These are phyloP conservation scores for Cephus nigrinus DNA, from an alignment of 2,888 invertebrate species.

Conservation along the genomic window DNA sequence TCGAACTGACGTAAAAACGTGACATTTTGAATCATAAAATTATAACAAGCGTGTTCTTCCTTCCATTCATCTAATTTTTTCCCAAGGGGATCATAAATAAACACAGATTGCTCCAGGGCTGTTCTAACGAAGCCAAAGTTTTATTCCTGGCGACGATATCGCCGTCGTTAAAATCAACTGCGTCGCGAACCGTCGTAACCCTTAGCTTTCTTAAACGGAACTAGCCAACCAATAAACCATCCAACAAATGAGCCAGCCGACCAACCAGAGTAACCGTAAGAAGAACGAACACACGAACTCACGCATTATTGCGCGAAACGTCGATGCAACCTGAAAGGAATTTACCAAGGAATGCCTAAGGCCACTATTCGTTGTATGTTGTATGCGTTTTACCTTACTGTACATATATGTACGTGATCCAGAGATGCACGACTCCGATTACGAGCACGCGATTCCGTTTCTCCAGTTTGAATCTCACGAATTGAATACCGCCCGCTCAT, in stretches of 20 bases:
- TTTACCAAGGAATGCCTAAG: conserved; percentile 42
- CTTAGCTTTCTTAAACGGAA: not conserved
- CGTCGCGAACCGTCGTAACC: not conserved
- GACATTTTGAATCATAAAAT: not conserved
- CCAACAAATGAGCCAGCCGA: not conserved
- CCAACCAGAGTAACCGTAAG: not conserved
- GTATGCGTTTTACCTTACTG: not conserved
- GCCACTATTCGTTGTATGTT: conserved; percentile 9
- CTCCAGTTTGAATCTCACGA: not conserved
- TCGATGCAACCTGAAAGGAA: conserved; percentile 23
- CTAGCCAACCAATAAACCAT: not conserved
- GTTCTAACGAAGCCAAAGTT: not conserved
- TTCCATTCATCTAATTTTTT: not conserved
- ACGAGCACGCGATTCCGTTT: conserved; percentile 50
- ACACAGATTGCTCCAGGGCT: not conserved
- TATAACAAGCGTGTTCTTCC: not conserved
- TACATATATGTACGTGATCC: conserved; percentile 25
- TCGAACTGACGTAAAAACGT: not conserved
- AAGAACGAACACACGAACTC: conserved; percentile 11
- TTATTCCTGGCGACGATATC: not conserved
- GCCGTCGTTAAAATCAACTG: not conserved
- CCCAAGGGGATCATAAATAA: not conserved
- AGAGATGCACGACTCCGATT: conserved; percentile 51
- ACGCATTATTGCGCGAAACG: conserved; percentile 27
- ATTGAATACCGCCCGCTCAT: not conserved